These are phyloP conservation scores for Gymnothorax javanicus DNA, from an alignment of 2,797 vertebrate species.

Conservation along the genomic window DNA sequence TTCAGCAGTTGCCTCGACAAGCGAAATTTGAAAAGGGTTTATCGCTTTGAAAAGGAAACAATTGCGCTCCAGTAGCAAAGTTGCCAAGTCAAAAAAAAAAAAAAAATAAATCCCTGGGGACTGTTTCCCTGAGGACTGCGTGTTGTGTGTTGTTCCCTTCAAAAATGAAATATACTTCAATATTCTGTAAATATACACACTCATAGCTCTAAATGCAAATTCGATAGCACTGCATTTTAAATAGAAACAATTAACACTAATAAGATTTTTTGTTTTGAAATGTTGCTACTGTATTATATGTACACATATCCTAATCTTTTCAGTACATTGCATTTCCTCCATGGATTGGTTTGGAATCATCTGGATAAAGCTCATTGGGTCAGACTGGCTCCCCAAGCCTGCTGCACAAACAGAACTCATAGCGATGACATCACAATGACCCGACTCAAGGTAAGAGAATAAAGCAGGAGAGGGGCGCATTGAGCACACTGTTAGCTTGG, in stretches of 20 bases:
- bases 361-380: slow-evolving; percentile 44
- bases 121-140: background rate
- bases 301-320: background rate
- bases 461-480: slow-evolving; percentile 34
- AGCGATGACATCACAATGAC: slow-evolving; percentile 37
- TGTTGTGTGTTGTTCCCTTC: background rate
- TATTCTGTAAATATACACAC: background rate
- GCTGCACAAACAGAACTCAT: slow-evolving; percentile 41
- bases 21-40: background rate
- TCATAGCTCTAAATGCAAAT: background rate
- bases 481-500: slow-evolving; percentile 55
- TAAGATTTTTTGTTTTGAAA: background rate
- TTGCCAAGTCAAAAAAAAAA: background rate
- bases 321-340: background rate
- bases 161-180: background rate
- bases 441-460: slow-evolving; percentile 25
- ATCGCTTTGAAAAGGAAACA: background rate
- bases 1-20: background rate
- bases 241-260: background rate
- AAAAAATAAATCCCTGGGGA: background rate
- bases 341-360: slow-evolving; percentile 31
- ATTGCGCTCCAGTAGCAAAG: background rate
- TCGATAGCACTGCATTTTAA: background rate
- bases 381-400: slow-evolving; percentile 39
- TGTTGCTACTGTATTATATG: background rate